Percentiles rank a stretch among this genome's conserved stretches.
These are phyloP conservation scores for Aproaerema taeniolella DNA, from an alignment of 2,888 invertebrate species.

Conservation along the genomic window DNA sequence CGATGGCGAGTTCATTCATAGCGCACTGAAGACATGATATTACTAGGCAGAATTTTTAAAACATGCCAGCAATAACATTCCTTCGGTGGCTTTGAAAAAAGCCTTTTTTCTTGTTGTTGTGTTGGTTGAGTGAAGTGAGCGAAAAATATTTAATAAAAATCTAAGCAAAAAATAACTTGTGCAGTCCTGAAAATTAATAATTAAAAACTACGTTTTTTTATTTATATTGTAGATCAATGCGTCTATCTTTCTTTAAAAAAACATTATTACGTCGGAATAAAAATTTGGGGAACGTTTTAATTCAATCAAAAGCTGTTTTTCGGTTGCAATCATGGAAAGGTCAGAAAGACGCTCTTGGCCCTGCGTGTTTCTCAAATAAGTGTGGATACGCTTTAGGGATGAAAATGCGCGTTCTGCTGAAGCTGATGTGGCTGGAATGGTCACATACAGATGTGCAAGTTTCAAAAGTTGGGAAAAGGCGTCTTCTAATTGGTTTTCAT, in stretches of 20 bases:
- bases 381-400: constrained; percentile 5
- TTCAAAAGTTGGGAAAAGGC: neutral
- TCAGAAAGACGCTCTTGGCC: constrained; percentile 5
- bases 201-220: neutral
- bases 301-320: constrained; percentile 7
- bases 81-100: constrained; percentile 4
- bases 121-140: neutral
- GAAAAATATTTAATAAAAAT: neutral
- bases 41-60: neutral
- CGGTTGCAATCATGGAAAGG: constrained; percentile 7
- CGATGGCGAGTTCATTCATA: neutral
- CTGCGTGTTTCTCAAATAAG: constrained; percentile 11
- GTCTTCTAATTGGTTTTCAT: constrained; percentile 1
- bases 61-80: neutral
- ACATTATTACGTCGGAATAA: constrained; percentile 5
- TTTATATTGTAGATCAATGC: neutral
- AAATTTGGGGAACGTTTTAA: constrained; percentile 9
- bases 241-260: neutral
- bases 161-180: neutral
- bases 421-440: neutral
- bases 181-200: neutral
- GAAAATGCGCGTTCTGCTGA: constrained; percentile 2
- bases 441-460: neutral
- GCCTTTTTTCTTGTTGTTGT: neutral
- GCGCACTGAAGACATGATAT: neutral